Percentiles rank a stretch among this genome's conserved stretches.
phyloP scores from a whole-genome alignment of 2,113 vertebrate species.

The Malurus alboscapulatus region DNA sequence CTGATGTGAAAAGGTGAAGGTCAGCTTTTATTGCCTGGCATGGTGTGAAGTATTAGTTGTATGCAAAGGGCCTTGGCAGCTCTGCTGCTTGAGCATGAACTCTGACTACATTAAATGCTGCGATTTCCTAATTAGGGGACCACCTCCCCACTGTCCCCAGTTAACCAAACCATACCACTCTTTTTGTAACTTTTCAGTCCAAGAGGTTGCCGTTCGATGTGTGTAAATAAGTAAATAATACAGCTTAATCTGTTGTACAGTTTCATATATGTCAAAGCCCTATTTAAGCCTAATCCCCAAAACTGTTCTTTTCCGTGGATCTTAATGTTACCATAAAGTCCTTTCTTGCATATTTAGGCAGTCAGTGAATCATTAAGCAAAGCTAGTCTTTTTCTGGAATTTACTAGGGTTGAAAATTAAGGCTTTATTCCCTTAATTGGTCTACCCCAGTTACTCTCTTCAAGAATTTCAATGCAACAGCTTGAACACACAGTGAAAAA shows the following conservation, averaged over 20 bases:
- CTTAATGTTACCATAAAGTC: neutral
- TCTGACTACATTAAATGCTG: neutral
- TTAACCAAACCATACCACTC: accelerated
- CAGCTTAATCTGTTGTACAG: neutral
- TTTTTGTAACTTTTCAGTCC: neutral
- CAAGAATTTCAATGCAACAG: neutral
- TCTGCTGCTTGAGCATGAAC: neutral
- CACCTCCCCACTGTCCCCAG: accelerated
- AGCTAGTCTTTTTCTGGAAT: neutral
- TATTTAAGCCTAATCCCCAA: neutral
- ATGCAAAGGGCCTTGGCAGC: neutral
- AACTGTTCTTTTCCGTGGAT: neutral
- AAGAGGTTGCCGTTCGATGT: neutral
- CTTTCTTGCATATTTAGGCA: neutral
- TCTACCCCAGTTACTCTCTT: neutral
- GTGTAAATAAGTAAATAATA: neutral
- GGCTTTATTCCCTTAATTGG: neutral
- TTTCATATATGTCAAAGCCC: neutral
- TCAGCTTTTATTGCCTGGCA: neutral
- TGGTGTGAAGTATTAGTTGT: neutral
- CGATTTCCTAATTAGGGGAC: neutral
- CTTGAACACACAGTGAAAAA: neutral
- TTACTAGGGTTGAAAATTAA: neutral
- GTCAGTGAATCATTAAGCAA: neutral
- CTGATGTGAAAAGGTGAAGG: neutral